phyloP scores from a whole-genome alignment of 2,797 vertebrate genomes.

The Emys orbicularis region DNA sequence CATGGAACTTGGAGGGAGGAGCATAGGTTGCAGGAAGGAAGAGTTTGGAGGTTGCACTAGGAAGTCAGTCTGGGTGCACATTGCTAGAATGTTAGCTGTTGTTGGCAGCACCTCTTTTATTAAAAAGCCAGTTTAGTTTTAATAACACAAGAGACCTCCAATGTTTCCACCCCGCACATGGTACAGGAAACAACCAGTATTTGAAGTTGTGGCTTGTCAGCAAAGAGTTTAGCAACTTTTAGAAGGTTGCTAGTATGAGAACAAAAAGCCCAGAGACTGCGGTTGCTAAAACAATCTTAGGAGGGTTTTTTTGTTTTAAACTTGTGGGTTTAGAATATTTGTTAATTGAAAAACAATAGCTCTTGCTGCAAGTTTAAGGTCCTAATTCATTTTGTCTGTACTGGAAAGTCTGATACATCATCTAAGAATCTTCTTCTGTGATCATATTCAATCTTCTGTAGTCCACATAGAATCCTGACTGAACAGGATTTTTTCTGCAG shows the following conservation, averaged over 20 bases:
- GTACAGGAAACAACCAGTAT: neutral
- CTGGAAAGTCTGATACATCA: neutral
- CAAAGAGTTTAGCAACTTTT: neutral
- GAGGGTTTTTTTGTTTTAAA: neutral
- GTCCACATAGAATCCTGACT: neutral
- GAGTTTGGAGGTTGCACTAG: neutral
- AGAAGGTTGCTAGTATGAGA: neutral
- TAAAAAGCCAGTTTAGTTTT: neutral
- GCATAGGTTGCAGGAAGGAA: no score
- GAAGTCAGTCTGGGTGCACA: neutral
- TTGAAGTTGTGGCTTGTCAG: neutral
- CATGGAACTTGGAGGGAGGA: no score
- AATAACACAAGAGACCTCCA: neutral
- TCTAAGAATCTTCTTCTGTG: neutral
- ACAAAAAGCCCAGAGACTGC: neutral
- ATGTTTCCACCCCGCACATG: neutral
- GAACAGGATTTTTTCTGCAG: neutral
- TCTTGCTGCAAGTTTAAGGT: neutral
- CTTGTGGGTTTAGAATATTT: neutral
- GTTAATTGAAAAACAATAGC: neutral
- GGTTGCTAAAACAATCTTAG: neutral
- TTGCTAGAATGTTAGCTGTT: neutral
- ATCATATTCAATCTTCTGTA: neutral
- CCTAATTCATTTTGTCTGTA: neutral
- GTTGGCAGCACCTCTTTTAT: neutral